Base-by-base conservation (phyloP, 2,888 invertebrate genomes). In the Xestobium rufovillosum region DNA sequence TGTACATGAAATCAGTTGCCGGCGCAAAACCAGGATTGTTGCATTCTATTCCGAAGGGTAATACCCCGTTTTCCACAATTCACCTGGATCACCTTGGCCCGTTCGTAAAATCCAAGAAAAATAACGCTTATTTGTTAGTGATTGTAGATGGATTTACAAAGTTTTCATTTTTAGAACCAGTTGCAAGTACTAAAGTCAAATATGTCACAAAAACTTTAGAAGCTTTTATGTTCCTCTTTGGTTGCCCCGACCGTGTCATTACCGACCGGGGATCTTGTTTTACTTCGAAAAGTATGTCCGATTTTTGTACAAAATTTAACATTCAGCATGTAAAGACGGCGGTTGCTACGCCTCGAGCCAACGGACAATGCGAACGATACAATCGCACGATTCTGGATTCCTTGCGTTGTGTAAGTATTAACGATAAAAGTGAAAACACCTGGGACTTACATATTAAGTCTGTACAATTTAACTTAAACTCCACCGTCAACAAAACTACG, bases 81-180 rank as follows among this genome's bases (percentile, higher is more conserved):
- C 62, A 64, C 41, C 32, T 63, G 1, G 64, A 65, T 42, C 63
- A 65, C 36, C 36, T 64, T 3, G 60, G 61, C 1, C 61, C 60
- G 4, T 65, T 64, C 39, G 49, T 55, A 4, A 50, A 42, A 8
- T 57, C 52, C 27, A 50, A 41, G n/a, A 48, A 35, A 1, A 51
- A 52, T 8, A 60, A 63, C 35, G 45, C 45, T 3, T 48, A 61
- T 25, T 34, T 61, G 11, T 27, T 65, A 4, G 53, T 49, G 2
- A 36, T 55, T 3, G 53, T 64, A 1, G 62, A 61, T 31, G 57
- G 47, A 0, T 63, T 64, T 28, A 61, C 59, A 1, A 63, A 63
- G 34, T 61, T 52, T 39, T 37, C 52, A 1, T 44, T 63, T 13
- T 30, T 61, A 3, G 54, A 51, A 37, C 39, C 59, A 1, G 55